Evolutionary conservation across 1,140 invertebrate genomes (phyloP).

Genomic region (Drosophila teissieri): DNA sequence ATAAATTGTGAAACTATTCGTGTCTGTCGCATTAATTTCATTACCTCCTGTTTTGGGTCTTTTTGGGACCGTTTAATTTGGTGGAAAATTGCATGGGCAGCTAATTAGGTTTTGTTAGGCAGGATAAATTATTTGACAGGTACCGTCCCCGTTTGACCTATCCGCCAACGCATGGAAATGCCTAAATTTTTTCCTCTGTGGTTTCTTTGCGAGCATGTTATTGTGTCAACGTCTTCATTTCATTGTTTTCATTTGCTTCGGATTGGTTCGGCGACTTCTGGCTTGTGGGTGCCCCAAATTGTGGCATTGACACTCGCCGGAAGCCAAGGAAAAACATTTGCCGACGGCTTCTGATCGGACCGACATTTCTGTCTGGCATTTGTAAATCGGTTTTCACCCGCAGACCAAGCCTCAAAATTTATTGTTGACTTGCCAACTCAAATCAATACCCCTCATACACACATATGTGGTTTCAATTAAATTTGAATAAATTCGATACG

Average conservation of each 20-base stretch:
- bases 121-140: conserved; percentile 70
- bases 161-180: conserved; percentile 7
- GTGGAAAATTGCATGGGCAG: conserved; percentile 68
- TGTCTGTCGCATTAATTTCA: conserved; percentile 39
- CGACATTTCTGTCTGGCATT: conserved; percentile 59
- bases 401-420: conserved; percentile 18
- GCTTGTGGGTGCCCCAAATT: conserved; percentile 58
- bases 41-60: conserved; percentile 31
- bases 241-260: conserved; percentile 31
- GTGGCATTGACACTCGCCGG: conserved; percentile 79
- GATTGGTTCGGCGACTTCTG: conserved; percentile 16
- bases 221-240: conserved; percentile 55
- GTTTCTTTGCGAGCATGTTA: conserved; percentile 15
- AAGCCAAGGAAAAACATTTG: conserved; percentile 78
- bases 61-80: conserved; percentile 68
- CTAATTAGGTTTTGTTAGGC: conserved; percentile 67
- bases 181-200: neutral
- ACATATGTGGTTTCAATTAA: conserved; percentile 26
- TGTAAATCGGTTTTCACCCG: conserved; percentile 45
- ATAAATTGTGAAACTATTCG: conserved; percentile 48
- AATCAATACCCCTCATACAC: conserved; percentile 34
- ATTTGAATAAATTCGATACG: conserved; percentile 25
- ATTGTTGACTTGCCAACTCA: conserved; percentile 47
- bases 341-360: conserved; percentile 64
- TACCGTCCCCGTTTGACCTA: conserved; percentile 42